A percentile compares a stretch with the other conserved stretches of the same genome.
Conservation (phyloP, 2,113 vertebrate species). For the Bubo bubo region DNA sequence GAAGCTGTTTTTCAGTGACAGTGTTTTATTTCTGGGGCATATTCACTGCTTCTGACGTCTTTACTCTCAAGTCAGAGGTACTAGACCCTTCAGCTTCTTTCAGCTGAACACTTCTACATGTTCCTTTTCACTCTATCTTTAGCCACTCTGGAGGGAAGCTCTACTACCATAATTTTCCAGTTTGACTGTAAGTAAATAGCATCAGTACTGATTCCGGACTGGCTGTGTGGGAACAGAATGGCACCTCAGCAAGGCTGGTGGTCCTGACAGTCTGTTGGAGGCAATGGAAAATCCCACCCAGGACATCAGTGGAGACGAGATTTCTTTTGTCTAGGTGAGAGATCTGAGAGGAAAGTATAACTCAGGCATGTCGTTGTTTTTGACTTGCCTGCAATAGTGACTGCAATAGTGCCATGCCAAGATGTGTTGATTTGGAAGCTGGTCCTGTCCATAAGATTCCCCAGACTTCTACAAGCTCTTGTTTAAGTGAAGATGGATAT, state of each 20-base stretch:
- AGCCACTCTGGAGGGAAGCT: not conserved
- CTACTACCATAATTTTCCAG: not conserved
- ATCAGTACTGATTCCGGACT: not conserved
- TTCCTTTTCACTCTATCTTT: not conserved
- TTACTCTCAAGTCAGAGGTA: not conserved
- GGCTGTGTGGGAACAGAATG: not conserved
- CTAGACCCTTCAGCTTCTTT: not conserved
- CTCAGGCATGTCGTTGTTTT: fast-evolving
- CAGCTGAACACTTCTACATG: not conserved
- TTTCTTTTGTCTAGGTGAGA: not conserved
- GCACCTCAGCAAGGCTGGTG: not conserved
- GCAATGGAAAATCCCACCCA: not conserved
- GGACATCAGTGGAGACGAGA: too few species aligned
- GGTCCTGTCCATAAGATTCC: not conserved
- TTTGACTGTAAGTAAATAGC: not conserved
- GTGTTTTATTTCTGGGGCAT: not conserved
- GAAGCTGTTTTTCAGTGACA: not conserved
- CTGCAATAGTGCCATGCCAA: not conserved
- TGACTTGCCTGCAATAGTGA: fast-evolving
- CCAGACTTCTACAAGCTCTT: not conserved
- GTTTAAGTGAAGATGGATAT: not conserved
- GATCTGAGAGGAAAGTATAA: not conserved
- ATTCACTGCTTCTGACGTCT: not conserved
- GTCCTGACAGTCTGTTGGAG: not conserved
- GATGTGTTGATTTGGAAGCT: not conserved